Evolutionary conservation across 1,140 invertebrate genomes (phyloP), one percentile per base, ranked within the genome.

Genomic region (Coboldia fuscipes): DNA sequence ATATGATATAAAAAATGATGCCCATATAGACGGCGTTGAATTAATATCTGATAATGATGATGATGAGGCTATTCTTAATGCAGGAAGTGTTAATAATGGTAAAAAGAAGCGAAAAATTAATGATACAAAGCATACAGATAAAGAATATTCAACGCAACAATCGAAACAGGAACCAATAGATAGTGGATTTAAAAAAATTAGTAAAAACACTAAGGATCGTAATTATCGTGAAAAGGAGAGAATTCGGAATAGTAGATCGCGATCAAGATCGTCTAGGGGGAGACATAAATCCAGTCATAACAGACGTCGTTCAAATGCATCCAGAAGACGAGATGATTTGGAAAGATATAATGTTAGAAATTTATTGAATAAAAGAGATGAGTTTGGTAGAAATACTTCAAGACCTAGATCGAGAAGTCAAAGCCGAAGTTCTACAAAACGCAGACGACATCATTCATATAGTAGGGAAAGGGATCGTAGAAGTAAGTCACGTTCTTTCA

Each of bases 331-430:
- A 37, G 72, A 74, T 37, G 80, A 84, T 41, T 56, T 85, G 16
- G 75, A 78, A 39, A 62, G 79, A 10, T 84, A 86, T 45, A 74
- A 84, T 57, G 79, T 85, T 0, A 60, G 81, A 14, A 72, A 74
- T 38, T 58, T 84, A 21, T 72, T 86, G 10, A 63, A 68, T 2
- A 72, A 75, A 36, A 75, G 75, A 53, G 80, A 84, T 50, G 68
- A 75, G 20, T 84, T 81, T 56, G 79, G 79, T 0, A 58, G 78
- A n/a, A 79, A 83, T 51, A 63, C 63, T 17, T 57, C 55, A 3
- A 57, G 63, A 12, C 54, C 42, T 5, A 39, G 28, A 21, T 37
- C 36, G 13, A 42, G 38, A 45, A 37, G 18, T 37, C 28, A 32
- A 33, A 37, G 38, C 19, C 39, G 41, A 15, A 37, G 17, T 32